A percentile compares a stretch with the other conserved stretches of the same genome.
Conservation (phyloP, 1,140 invertebrate species). For the Diuraphis noxia region DNA sequence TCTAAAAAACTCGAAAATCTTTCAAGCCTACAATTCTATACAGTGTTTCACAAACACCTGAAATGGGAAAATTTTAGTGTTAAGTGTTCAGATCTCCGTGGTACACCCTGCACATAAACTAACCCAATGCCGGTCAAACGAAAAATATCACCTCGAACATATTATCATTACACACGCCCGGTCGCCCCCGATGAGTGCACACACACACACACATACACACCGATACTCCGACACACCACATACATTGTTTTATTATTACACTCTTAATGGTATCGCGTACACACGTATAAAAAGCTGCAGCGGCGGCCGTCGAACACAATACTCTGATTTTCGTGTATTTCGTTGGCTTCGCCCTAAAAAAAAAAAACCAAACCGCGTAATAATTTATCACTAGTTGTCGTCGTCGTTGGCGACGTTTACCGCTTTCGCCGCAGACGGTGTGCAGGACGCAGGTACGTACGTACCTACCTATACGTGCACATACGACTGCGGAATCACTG, state of each 20-base stretch:
- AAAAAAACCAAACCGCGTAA: background rate
- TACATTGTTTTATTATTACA: background rate
- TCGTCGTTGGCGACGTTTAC: background rate
- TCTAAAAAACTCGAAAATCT: background rate
- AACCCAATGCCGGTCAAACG: background rate
- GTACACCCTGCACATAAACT: background rate
- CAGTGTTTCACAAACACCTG: background rate
- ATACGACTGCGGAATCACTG: slow-evolving; percentile 17
- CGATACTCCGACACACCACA: no score
- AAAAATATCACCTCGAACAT: background rate
- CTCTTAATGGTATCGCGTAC: background rate
- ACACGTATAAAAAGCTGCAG: no score
- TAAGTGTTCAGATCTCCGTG: background rate
- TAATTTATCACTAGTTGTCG: background rate
- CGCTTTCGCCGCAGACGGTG: background rate
- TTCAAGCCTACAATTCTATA: background rate
- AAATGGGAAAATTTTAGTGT: background rate
- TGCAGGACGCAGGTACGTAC: background rate
- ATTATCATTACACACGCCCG: background rate
- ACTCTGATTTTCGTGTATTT: background rate
- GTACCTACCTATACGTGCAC: no score
- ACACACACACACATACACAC: no score
- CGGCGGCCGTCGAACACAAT: background rate
- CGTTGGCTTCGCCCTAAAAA: background rate
- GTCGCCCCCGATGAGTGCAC: background rate